Evolutionary conservation across 2,113 vertebrate species (phyloP).

Genomic region (Ammospiza caudacuta): DNA sequence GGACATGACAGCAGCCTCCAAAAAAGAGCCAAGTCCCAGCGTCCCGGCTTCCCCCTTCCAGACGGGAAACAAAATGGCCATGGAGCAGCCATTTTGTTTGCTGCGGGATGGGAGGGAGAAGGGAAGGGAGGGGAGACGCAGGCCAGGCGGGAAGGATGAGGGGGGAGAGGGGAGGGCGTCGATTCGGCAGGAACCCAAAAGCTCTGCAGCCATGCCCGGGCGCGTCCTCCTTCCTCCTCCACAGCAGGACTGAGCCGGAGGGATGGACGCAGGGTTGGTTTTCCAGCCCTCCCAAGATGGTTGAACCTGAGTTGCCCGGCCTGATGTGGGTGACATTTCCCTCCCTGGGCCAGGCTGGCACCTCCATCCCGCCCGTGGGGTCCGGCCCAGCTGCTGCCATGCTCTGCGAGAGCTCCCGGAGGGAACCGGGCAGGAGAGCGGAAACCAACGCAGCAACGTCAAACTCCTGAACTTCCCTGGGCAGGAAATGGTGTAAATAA

Average conservation of each 20-base stretch:
- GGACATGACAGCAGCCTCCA: slow-evolving; percentile 51
- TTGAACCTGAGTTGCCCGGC: fast-evolving
- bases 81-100: slow-evolving; percentile 72
- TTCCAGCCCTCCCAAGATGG: background rate
- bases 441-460: slow-evolving; percentile 44
- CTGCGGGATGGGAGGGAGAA: slow-evolving; percentile 58
- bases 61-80: slow-evolving; percentile 64
- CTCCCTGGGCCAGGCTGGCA: background rate
- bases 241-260: fast-evolving
- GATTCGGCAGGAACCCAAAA: slow-evolving; percentile 53
- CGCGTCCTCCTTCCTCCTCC: slow-evolving; percentile 26
- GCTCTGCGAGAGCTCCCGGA: background rate
- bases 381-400: background rate
- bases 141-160: slow-evolving; percentile 1
- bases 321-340: background rate
- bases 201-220: background rate
- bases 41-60: slow-evolving; percentile 55
- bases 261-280: background rate
- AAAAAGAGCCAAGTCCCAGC: slow-evolving; percentile 59
- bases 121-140: slow-evolving; percentile 49
- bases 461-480: slow-evolving; percentile 60
- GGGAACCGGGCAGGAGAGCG: slow-evolving; percentile 22
- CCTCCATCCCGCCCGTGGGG: background rate
- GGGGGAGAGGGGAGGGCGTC: background rate
- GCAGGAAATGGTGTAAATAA: slow-evolving; percentile 58